Evolutionary conservation across 2,113 vertebrate genomes (phyloP), one percentile per base, ranked within the genome.

Genomic region (Tamias sibiricus): DNA sequence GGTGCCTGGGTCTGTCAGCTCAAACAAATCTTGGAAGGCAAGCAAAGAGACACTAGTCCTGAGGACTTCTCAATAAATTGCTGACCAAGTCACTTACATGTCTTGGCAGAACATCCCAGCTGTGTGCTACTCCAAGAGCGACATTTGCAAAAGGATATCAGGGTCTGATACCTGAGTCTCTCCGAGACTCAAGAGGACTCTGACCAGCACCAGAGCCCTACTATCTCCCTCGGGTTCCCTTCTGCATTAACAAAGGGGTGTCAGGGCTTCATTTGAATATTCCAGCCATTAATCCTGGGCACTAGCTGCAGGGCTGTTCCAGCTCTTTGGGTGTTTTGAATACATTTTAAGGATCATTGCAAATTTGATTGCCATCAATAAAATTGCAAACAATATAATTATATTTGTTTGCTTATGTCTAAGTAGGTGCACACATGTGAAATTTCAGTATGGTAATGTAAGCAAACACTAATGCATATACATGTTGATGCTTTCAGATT

Each of bases 271-370:
- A 97, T 99, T 98, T 98, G 98, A 98, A 98, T 97, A 98, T 98
- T 98, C 97, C 97, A 91, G 81, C 44, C 96, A 98, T 98, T 98
- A 98, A 98, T 98, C 98, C 75, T 86, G 95, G 77, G 94, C 97
- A 89, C 96, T 97, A 95, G 98, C 97, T 95, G 96, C 96, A 95
- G 97, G 97, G 94, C 95, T 83, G 94, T 96, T 98, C 94, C 97
- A 98, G 97, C 97, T 98, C 98, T 98, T 98, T 97, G 98, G 98
- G 98, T 98, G 98, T 98, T 98, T 98, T 98, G 99, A 98, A 99
- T 99, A 98, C 98, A 98, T 99, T 99, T 99, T 98, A 98, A 98
- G 98, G 98, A 99, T 99, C 98, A 98, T 98, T 98, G 97, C 97
- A 98, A 98, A 99, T 97, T 97, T 98, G 98, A 98, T 99, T 99